Evolutionary conservation across 2,888 invertebrate genomes (phyloP).

Genomic region (Diaphora mendica): DNA sequence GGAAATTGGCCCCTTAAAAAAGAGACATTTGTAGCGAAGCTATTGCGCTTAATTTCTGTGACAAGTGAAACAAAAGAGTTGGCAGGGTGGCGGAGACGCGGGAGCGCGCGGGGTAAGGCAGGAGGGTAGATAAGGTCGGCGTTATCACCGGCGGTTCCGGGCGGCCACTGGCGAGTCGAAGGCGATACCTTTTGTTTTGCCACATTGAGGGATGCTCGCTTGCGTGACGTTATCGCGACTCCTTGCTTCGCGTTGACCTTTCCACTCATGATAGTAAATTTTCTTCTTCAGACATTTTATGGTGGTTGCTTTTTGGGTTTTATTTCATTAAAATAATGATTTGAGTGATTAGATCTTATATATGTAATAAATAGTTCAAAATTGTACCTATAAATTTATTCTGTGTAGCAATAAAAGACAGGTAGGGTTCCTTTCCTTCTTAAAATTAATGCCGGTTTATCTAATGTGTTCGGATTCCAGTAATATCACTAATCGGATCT

Average conservation of each 20-base stretch:
- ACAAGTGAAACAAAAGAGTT: conserved; percentile 87
- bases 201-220: conserved; percentile 82
- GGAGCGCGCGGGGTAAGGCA: conserved; percentile 53
- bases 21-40: conserved; percentile 85
- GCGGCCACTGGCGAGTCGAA: conserved; percentile 82
- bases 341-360: conserved; percentile 59
- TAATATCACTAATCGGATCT: conserved; percentile 39
- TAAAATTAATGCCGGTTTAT: conserved; percentile 29
- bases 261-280: conserved; percentile 81
- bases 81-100: conserved; percentile 69
- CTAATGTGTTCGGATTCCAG: conserved; percentile 39
- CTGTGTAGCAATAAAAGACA: background rate
- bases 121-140: conserved; percentile 80
- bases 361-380: conserved; percentile 9
- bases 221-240: conserved; percentile 82
- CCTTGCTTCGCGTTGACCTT: conserved; percentile 77
- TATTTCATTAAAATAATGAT: conserved; percentile 65
- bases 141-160: conserved; percentile 81
- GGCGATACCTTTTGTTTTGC: conserved; percentile 84
- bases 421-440: background rate
- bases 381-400: background rate
- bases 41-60: conserved; percentile 87
- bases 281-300: conserved; percentile 78
- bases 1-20: conserved; percentile 86
- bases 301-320: conserved; percentile 63